Conservation (phyloP, 2,888 invertebrate species). For the Phytoseiulus persimilis region DNA sequence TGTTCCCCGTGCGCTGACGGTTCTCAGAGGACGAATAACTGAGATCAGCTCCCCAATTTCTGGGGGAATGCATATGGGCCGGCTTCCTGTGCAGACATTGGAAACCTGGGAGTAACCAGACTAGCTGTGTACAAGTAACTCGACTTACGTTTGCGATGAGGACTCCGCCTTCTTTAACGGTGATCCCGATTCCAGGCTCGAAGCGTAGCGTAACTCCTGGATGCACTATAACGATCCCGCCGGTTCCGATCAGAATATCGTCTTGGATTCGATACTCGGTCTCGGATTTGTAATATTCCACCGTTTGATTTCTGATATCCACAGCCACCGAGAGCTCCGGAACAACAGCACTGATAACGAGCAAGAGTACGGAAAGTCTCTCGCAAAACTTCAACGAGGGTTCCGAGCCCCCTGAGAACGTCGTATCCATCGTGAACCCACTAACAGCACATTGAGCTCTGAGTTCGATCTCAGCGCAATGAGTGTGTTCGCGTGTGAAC, state of each 20-base stretch:
- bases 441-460: neutral
- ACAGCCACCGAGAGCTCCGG: neutral
- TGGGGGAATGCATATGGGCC: too few relatives aligned
- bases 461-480: neutral
- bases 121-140: neutral
- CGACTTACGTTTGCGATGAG: constrained; percentile 72
- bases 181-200: constrained; percentile 83
- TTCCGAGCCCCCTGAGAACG: neutral
- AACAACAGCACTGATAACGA: neutral
- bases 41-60: too few relatives aligned
- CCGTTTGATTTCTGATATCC: constrained; percentile 22
- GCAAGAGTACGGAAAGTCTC: neutral
- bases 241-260: constrained; percentile 68
- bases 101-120: too few relatives aligned
- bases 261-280: constrained; percentile 48
- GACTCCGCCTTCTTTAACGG: constrained; percentile 66
- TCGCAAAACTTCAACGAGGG: neutral
- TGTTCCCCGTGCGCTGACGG: too few relatives aligned
- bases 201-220: constrained; percentile 82
- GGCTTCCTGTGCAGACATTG: too few relatives aligned
- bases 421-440: neutral
- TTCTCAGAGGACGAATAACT: too few relatives aligned
- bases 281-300: constrained; percentile 32
- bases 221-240: constrained; percentile 72
- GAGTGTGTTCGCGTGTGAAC: neutral